Evolutionary conservation across 2,113 vertebrate genomes (phyloP).

Genomic region (Hylia prasina): DNA sequence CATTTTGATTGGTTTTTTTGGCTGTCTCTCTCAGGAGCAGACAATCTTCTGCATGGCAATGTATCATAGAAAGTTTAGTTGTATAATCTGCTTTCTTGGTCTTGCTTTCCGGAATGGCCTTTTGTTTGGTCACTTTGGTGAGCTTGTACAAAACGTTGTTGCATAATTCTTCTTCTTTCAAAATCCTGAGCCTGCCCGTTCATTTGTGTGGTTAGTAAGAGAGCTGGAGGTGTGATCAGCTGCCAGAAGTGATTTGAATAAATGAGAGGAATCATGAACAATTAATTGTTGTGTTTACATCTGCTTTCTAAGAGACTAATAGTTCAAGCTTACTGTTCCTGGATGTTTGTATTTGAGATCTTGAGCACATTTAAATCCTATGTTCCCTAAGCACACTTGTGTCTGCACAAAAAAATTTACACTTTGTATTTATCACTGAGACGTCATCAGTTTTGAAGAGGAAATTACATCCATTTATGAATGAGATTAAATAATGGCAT

Average conservation of each 20-base stretch:
- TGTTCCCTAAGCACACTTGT: background rate
- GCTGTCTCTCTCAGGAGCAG: background rate
- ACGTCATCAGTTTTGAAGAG: background rate
- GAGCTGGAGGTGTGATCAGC: background rate
- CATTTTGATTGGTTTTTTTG: background rate
- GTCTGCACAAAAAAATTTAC: background rate
- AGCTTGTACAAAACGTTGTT: background rate
- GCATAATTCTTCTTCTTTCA: slow-evolving; percentile 13
- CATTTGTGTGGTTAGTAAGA: slow-evolving; percentile 28
- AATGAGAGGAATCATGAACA: slow-evolving; percentile 1
- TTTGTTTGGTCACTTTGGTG: background rate
- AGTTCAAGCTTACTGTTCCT: background rate
- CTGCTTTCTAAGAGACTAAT: slow-evolving; percentile 49
- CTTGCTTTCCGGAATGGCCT: background rate
- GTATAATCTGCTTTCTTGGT: background rate
- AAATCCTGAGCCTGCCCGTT: background rate
- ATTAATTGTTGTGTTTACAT: slow-evolving; percentile 47
- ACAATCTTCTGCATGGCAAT: background rate
- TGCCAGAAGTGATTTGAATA: slow-evolving; percentile 22
- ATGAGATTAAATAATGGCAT: background rate
- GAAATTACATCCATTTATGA: background rate
- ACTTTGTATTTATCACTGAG: background rate
- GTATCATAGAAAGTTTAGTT: background rate
- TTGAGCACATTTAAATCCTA: background rate
- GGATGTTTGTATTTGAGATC: background rate